A percentile compares a stretch with the other conserved stretches of the same genome.
phyloP scores from a whole-genome alignment of 2,113 vertebrate genomes.

The Uropsilus gracilis region DNA sequence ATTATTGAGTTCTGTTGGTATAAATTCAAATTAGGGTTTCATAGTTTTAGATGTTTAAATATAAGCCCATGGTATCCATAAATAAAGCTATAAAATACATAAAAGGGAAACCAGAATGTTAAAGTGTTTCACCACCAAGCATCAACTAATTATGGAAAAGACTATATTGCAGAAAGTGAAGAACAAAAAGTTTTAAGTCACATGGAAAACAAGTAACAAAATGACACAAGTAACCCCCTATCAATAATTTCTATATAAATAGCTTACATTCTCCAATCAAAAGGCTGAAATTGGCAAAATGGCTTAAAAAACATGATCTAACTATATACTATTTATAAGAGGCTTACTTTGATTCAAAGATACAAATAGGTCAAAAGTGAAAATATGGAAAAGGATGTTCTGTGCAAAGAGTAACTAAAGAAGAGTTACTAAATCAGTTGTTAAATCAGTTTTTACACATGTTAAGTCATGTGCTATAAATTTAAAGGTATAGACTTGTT shows the following conservation, averaged over 20 bases:
- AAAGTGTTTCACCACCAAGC: background rate
- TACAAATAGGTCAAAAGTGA: too few relatives aligned
- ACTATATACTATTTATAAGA: too few relatives aligned
- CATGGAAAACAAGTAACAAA: background rate
- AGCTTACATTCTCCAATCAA: background rate
- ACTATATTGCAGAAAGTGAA: background rate
- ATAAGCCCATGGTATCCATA: background rate
- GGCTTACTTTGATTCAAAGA: too few relatives aligned
- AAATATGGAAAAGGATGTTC: too few relatives aligned
- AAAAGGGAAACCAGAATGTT: background rate
- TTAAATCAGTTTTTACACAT: too few relatives aligned
- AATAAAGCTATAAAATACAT: background rate
- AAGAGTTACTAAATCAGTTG: too few relatives aligned
- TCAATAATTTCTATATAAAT: background rate
- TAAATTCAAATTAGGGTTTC: background rate
- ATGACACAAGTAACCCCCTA: background rate
- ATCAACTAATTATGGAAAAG: background rate
- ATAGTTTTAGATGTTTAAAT: background rate
- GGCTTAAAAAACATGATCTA: background rate
- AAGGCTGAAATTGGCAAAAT: background rate
- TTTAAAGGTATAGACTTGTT: too few relatives aligned
- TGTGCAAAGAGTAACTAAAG: too few relatives aligned
- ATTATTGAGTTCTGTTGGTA: background rate
- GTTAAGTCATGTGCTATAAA: too few relatives aligned
- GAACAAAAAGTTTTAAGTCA: background rate